Conservation (phyloP, 2,113 vertebrate genomes). For the Acrocephalus kingi region DNA sequence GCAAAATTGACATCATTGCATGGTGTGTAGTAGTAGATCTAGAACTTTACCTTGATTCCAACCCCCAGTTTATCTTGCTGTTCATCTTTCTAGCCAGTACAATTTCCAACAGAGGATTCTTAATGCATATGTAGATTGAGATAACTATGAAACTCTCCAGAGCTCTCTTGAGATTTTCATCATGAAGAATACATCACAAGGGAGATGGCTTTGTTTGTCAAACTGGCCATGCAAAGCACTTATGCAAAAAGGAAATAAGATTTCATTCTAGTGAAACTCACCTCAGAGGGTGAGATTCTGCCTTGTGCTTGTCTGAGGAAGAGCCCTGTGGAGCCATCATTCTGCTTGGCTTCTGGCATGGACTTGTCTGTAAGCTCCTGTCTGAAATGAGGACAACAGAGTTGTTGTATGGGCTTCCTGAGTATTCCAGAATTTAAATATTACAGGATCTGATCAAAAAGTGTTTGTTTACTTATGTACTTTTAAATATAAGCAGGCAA, state of each 20-base stretch:
- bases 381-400: background rate
- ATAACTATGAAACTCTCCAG: background rate
- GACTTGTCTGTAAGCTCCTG: background rate
- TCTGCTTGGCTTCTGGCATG: background rate
- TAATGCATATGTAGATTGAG: background rate
- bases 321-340: background rate
- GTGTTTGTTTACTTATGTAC: background rate
- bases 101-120: background rate
- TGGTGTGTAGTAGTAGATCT: background rate
- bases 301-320: background rate
- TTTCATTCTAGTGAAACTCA: background rate
- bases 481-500: background rate
- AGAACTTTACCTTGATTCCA: background rate
- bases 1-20: background rate
- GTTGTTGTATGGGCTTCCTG: background rate
- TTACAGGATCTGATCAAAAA: background rate
- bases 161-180: background rate
- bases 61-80: background rate
- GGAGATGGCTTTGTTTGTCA: constrained; percentile 16
- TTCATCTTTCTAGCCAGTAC: background rate
- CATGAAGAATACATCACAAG: constrained; percentile 17
- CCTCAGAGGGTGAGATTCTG: background rate
- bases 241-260: background rate
- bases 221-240: constrained; percentile 1
- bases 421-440: background rate